A percentile compares a stretch with the other conserved stretches of the same genome.
phyloP scores from a whole-genome alignment of 2,797 vertebrate genomes.

The Coregonus ussuriensis region DNA sequence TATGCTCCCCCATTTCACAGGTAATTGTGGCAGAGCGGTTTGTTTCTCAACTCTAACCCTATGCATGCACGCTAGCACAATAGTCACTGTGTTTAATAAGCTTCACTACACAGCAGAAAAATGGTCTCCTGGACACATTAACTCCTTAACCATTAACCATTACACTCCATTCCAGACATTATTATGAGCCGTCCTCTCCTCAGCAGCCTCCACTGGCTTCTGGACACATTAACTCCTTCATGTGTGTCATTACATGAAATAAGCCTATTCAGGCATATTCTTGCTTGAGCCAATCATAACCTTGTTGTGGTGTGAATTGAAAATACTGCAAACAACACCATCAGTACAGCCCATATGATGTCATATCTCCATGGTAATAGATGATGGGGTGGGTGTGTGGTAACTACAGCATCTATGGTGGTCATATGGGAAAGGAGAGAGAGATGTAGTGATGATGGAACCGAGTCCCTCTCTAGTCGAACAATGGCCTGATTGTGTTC shows the following conservation, averaged over 20 bases:
- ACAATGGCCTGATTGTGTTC: background rate
- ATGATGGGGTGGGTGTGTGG: background rate
- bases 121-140: background rate
- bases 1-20: slow-evolving; percentile 19
- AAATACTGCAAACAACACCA: background rate
- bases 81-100: slow-evolving; percentile 24
- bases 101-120: background rate
- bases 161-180: too few species aligned
- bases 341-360: background rate
- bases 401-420: background rate
- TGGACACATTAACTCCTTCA: slow-evolving; percentile 19
- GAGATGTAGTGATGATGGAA: too few species aligned
- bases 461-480: background rate
- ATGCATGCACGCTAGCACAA: background rate
- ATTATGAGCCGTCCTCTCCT: too few species aligned
- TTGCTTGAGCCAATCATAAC: slow-evolving; percentile 7
- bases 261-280: slow-evolving; percentile 16
- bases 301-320: background rate
- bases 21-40: slow-evolving; percentile 17
- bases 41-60: slow-evolving; percentile 7
- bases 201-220: too few species aligned
- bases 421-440: background rate
- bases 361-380: slow-evolving; percentile 1
- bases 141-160: too few species aligned
- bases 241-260: slow-evolving; percentile 44